Conservation (phyloP, 2,113 vertebrate genomes). For the Spea bombifrons region DNA sequence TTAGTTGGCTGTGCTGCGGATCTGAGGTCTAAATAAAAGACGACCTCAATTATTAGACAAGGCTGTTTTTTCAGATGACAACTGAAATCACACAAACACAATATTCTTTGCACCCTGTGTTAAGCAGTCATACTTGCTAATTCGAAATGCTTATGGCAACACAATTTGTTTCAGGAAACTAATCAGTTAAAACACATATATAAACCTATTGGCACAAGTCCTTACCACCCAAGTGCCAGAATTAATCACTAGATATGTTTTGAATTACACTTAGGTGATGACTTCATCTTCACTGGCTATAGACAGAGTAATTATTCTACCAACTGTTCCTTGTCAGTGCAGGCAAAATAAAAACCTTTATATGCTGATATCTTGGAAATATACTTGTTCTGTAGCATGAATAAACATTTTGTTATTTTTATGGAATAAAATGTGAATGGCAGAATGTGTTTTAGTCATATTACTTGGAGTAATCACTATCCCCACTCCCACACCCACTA, state of each 20-base stretch:
- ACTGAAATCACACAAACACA: too few species aligned
- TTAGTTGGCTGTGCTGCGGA: too few species aligned
- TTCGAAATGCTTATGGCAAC: too few species aligned
- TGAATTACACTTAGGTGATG: background rate
- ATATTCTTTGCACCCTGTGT: too few species aligned
- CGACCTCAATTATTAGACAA: too few species aligned
- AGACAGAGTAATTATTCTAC: background rate
- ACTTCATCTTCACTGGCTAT: background rate
- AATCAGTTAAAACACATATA: background rate
- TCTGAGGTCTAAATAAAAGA: too few species aligned
- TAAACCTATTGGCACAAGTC: background rate
- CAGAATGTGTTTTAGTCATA: too few species aligned
- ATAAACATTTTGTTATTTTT: background rate
- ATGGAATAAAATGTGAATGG: too few species aligned
- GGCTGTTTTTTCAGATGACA: too few species aligned
- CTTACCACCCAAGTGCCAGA: background rate
- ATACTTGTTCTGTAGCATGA: background rate
- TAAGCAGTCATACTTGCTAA: too few species aligned
- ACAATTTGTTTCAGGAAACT: background rate
- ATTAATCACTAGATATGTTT: background rate
- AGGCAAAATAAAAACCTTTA: background rate
- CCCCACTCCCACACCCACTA: too few species aligned
- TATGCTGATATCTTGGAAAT: background rate
- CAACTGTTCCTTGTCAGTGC: background rate
- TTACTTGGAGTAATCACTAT: too few species aligned